These are phyloP conservation scores for Aplocera efformata DNA, from an alignment of 2,888 invertebrate genomes.

Conservation along the genomic window DNA sequence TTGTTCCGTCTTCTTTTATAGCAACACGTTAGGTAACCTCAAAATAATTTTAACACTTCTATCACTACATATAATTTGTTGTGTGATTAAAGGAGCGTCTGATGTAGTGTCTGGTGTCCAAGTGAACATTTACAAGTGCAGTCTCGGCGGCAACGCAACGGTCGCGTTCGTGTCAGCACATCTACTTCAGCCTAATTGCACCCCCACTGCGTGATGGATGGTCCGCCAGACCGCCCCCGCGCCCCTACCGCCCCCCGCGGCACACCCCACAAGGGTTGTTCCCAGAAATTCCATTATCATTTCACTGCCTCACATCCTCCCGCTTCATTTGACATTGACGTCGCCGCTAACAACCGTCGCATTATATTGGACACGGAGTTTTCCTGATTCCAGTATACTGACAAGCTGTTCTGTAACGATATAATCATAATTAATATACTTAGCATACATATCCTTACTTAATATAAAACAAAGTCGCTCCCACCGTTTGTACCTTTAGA, in stretches of 20 bases:
- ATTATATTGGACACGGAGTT: constrained; percentile 38
- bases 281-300: constrained; percentile 76
- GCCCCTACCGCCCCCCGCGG: constrained; percentile 41
- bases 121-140: constrained; percentile 19
- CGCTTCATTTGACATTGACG: constrained; percentile 63
- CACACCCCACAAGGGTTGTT: constrained; percentile 74
- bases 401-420: constrained; percentile 21
- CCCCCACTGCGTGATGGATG: constrained; percentile 74
- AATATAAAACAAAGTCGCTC: no score
- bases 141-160: constrained; percentile 36
- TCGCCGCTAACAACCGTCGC: constrained; percentile 46
- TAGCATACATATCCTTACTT: constrained; percentile 1
- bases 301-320: constrained; percentile 40
- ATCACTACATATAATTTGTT: background rate
- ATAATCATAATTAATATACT: constrained; percentile 18
- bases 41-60: no score
- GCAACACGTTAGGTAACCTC: no score
- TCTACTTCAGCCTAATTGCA: constrained; percentile 63
- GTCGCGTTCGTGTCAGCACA: constrained; percentile 70
- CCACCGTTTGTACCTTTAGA: no score
- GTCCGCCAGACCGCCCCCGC: constrained; percentile 39
- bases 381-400: constrained; percentile 41
- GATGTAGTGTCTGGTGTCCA: constrained; percentile 20
- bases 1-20: no score
- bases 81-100: constrained; percentile 25